A percentile compares a stretch with the other conserved stretches of the same genome.
Conservation (phyloP, 2,797 vertebrate genomes). For the Falco concolor region DNA sequence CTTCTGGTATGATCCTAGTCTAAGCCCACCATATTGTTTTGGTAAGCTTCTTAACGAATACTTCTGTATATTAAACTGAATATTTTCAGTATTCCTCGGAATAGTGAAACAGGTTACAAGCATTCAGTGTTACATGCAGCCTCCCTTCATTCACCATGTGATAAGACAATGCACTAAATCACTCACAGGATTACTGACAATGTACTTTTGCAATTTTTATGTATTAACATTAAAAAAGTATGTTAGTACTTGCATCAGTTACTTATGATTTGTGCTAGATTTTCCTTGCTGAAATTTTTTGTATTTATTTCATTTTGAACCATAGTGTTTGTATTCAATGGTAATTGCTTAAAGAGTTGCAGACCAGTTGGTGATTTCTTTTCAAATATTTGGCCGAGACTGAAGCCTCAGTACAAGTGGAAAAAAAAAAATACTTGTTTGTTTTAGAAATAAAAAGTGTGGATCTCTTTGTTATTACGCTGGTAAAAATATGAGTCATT, state of each 20-base stretch:
- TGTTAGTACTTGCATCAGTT: conserved; percentile 16
- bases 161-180: conserved; percentile 25
- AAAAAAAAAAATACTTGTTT: background rate
- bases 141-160: conserved; percentile 1
- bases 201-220: conserved; percentile 30
- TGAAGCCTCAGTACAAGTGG: background rate
- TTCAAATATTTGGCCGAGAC: conserved; percentile 46
- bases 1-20: background rate
- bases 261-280: conserved; percentile 22
- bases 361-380: conserved; percentile 57
- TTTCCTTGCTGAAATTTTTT: conserved; percentile 33
- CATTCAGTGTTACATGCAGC: background rate
- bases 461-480: background rate
- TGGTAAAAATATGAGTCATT: background rate
- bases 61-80: background rate
- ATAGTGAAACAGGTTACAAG: conserved; percentile 9
- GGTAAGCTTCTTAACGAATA: conserved; percentile 2
- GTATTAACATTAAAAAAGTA: conserved; percentile 9
- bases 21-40: background rate
- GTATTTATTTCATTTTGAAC: conserved; percentile 45
- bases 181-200: background rate
- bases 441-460: background rate
- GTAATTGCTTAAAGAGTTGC: conserved; percentile 54
- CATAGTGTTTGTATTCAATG: conserved; percentile 15
- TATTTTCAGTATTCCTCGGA: background rate